Evolutionary conservation across 2,888 invertebrate genomes (phyloP), one percentile per base, ranked within the genome.

Genomic region (Drosophila paucipuncta): DNA sequence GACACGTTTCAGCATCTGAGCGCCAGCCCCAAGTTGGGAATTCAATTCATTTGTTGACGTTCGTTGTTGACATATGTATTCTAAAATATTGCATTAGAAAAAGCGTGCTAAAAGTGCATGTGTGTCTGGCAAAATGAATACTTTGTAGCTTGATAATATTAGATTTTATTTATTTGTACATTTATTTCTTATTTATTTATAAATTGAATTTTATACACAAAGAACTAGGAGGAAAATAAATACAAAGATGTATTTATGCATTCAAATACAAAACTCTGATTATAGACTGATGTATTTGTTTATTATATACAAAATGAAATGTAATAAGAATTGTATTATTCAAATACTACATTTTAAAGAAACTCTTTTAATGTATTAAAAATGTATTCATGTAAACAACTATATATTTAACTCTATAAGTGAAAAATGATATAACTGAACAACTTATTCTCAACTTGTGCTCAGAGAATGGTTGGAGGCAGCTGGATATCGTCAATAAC

Each of bases 1-100:
- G 57, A 60, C 84, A 80, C 68, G 68, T 76, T 76, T 33, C 54
- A 49, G 2, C n/a, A 31, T 10, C 31, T 10, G 41, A 13, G n/a
- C 28, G 11, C 28, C 52, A 57, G 47, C 31, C 31, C 7, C 58
- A 74, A 58, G 66, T 66, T 73, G 66, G 53, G 54, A 83, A 52
- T 67, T 59, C 52, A 64, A 69, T 72, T 64, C 31, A 72, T 59
- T 67, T 69, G 64, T 43, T 69, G 60, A 72, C 76, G 70, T 61
- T 53, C 9, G 35, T 4, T n/a, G n/a, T n/a, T 41, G n/a, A 41
- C 22, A 22, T 11, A 0, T 31, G 31, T 9, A 11, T 43, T 22
- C 58, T 31, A 35, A 31, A 47, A 33, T 47, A 28, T 22, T n/a
- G n/a, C n/a, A 2, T 5, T 11, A 2, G n/a, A 41, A 41, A 41